Evolutionary conservation across 2,113 vertebrate genomes (phyloP).

Genomic region (Campylomormyrus numenius): DNA sequence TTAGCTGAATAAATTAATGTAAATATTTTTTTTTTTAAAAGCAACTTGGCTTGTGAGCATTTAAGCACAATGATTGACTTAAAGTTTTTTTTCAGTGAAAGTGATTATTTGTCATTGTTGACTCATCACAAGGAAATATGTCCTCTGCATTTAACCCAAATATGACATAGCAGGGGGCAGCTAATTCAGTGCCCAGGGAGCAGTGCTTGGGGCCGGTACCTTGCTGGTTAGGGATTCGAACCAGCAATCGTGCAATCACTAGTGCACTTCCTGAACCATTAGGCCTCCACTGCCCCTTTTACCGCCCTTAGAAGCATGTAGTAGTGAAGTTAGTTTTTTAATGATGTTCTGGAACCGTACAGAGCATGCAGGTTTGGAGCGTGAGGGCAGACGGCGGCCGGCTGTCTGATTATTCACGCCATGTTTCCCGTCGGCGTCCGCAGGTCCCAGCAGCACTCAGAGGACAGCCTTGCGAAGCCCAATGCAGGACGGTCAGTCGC

Average conservation of each 20-base stretch:
- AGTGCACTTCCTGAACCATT: too few species aligned
- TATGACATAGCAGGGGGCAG: too few species aligned
- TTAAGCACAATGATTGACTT: not conserved
- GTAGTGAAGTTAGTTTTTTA: not conserved
- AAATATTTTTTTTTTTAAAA: not conserved
- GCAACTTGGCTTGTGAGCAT: not conserved
- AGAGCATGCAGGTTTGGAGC: not conserved
- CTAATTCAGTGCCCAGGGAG: too few species aligned
- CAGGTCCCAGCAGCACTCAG: conserved; percentile 10
- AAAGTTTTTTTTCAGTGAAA: too few species aligned
- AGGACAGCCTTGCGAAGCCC: not conserved
- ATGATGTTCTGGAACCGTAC: not conserved
- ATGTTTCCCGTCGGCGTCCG: not conserved
- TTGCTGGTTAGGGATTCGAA: too few species aligned
- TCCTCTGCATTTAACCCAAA: too few species aligned
- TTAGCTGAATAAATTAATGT: not conserved
- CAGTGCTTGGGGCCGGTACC: too few species aligned
- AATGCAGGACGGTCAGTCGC: conserved; percentile 12
- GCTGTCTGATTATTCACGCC: not conserved
- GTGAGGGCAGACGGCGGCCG: not conserved
- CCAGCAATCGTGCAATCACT: too few species aligned
- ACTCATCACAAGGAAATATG: too few species aligned
- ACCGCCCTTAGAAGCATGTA: not conserved
- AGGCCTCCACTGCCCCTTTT: too few species aligned
- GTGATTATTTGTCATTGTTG: too few species aligned